Conservation (phyloP, 2,113 vertebrate genomes). For the Thamnaconus septentrionalis region DNA sequence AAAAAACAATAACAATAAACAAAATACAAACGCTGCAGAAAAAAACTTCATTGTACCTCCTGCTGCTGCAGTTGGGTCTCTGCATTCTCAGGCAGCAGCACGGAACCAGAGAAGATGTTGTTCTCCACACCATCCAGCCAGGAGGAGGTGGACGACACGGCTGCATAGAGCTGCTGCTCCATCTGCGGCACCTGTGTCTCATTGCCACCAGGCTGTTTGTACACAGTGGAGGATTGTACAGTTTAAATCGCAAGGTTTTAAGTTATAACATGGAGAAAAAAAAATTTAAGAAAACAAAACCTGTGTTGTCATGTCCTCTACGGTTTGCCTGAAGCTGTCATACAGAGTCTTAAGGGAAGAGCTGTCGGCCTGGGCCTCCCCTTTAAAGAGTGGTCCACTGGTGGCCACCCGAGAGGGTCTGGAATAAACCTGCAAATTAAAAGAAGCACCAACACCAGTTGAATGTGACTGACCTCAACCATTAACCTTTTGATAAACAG, state of each 20-base stretch:
- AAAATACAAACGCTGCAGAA: not conserved
- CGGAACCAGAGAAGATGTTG: constrained; percentile 78
- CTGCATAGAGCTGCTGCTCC: constrained; percentile 85
- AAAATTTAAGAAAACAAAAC: constrained; percentile 25
- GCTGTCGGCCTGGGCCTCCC: constrained; percentile 75
- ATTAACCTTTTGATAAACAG: not conserved
- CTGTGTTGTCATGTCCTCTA: constrained; percentile 82
- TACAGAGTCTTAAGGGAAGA: constrained; percentile 79
- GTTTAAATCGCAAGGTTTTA: not conserved
- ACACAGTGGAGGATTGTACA: not conserved
- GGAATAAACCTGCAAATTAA: constrained; percentile 78
- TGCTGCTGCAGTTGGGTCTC: constrained; percentile 83
- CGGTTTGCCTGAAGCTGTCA: constrained; percentile 80
- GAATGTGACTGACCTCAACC: not conserved
- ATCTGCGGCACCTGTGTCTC: constrained; percentile 70
- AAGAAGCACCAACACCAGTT: not conserved
- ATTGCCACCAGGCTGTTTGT: constrained; percentile 58
- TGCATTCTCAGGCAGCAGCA: constrained; percentile 80
- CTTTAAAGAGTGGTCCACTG: constrained; percentile 78
- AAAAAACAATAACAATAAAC: not conserved
- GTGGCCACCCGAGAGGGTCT: constrained; percentile 80
- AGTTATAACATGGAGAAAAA: not conserved
- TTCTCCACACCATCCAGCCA: constrained; percentile 91
- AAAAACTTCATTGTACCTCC: constrained; percentile 71
- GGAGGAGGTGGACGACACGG: constrained; percentile 80